Percentiles rank a stretch among this genome's conserved stretches.
Conservation (phyloP, 2,113 vertebrate species). For the Etheostoma cragini region DNA sequence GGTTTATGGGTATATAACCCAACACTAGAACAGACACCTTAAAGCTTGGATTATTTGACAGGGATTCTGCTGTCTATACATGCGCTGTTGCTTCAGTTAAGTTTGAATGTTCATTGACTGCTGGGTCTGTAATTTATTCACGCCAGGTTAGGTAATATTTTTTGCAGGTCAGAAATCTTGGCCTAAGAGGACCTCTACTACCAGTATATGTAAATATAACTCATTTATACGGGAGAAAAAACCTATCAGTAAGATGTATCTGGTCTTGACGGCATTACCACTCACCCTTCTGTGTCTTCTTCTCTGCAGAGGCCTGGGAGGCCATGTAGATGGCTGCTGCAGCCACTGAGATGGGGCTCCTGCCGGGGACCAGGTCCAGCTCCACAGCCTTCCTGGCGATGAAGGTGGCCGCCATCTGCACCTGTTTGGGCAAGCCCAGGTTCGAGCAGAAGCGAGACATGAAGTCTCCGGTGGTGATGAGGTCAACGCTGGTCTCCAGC, state of each 20-base stretch:
- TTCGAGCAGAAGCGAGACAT: constrained; percentile 99
- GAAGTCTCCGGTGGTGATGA: constrained; percentile 98
- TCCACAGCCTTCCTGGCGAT: constrained; percentile 98
- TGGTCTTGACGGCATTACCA: not conserved
- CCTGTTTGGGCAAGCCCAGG: constrained; percentile 96
- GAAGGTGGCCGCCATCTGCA: constrained; percentile 97
- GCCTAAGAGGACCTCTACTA: not conserved
- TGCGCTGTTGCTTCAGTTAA: too few relatives aligned
- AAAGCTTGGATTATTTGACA: not conserved
- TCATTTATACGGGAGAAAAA: not conserved
- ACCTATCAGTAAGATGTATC: too few relatives aligned
- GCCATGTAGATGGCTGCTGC: constrained; percentile 99
- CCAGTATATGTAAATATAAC: not conserved
- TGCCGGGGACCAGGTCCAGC: constrained; percentile 95
- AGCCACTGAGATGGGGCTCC: constrained; percentile 97
- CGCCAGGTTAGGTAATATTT: not conserved
- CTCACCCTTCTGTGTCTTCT: constrained; percentile 98
- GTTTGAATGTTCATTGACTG: too few relatives aligned
- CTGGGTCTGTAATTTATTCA: not conserved
- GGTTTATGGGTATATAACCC: not conserved
- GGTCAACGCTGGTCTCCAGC: constrained; percentile 97
- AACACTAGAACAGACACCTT: not conserved
- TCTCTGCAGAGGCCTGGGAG: constrained; percentile 97
- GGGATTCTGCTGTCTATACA: not conserved
- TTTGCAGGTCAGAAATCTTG: not conserved